Percentiles rank a stretch among this genome's conserved stretches.
phyloP scores from a whole-genome alignment of 2,888 invertebrate genomes.

The Allophyes oxyacanthae region DNA sequence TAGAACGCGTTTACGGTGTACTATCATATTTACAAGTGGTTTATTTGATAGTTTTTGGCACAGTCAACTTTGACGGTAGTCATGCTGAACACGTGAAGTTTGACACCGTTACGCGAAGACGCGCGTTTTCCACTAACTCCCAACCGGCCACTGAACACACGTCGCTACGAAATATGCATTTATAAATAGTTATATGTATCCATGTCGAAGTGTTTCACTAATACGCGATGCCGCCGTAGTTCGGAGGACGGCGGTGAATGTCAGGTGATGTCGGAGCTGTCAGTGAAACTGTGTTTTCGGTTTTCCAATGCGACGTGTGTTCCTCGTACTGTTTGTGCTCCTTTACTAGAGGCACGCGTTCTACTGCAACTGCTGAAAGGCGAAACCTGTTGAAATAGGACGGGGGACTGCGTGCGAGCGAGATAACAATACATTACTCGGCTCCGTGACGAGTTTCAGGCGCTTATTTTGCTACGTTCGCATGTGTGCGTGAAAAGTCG shows the following conservation, averaged over 20 bases:
- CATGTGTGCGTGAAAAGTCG: constrained; percentile 85
- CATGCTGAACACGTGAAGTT: constrained; percentile 73
- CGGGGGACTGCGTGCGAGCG: constrained; percentile 77
- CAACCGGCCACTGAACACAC: constrained; percentile 75
- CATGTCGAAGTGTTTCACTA: constrained; percentile 74
- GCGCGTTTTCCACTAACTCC: constrained; percentile 71
- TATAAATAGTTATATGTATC: constrained; percentile 84
- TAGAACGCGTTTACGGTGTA: constrained; percentile 58
- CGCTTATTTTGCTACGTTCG: constrained; percentile 81
- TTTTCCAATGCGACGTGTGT: constrained; percentile 83
- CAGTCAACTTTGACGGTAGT: constrained; percentile 74
- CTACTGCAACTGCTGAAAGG: constrained; percentile 86
- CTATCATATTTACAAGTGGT: constrained; percentile 67
- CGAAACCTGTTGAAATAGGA: constrained; percentile 89
- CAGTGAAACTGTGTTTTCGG: constrained; percentile 86
- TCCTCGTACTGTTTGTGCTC: constrained; percentile 85
- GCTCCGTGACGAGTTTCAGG: constrained; percentile 76
- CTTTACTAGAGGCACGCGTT: constrained; percentile 87
- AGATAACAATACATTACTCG: constrained; percentile 65
- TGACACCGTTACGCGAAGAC: constrained; percentile 62
- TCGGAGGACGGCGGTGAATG: constrained; percentile 78
- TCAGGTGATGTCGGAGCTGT: constrained; percentile 84
- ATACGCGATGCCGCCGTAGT: constrained; percentile 71
- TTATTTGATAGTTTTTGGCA: constrained; percentile 80
- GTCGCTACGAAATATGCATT: constrained; percentile 76